phyloP scores from a whole-genome alignment of 2,888 invertebrate species.

The Dolichomitus sp. region DNA sequence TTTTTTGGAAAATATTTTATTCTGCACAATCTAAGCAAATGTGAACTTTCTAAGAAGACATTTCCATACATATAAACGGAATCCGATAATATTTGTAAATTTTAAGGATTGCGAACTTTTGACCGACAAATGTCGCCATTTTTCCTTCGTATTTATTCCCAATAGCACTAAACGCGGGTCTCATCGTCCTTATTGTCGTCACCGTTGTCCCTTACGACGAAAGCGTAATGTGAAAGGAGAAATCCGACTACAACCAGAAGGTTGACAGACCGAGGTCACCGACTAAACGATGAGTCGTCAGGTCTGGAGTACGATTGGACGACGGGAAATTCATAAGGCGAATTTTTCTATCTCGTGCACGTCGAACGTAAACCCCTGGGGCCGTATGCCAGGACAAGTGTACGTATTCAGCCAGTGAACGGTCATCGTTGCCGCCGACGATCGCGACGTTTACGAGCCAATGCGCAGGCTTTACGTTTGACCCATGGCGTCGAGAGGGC shows the following conservation, averaged over 20 bases:
- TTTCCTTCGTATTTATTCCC: background rate
- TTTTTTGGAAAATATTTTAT: no score
- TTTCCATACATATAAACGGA: no score
- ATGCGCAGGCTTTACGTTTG: constrained; percentile 70
- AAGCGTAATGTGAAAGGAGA: constrained; percentile 28
- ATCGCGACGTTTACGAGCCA: constrained; percentile 75
- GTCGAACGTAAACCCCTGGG: constrained; percentile 58
- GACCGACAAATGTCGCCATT: no score
- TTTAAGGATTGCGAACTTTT: no score
- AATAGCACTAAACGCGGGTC: background rate
- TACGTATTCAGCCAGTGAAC: constrained; percentile 58
- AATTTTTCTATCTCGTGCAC: constrained; percentile 47
- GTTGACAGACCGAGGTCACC: constrained; percentile 71
- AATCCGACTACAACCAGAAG: constrained; percentile 56
- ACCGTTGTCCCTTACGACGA: constrained; percentile 8
- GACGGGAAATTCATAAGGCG: constrained; percentile 77
- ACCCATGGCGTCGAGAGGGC: constrained; percentile 70
- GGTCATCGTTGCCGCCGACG: constrained; percentile 53
- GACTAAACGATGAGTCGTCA: constrained; percentile 74
- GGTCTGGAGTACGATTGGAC: constrained; percentile 70
- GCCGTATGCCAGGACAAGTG: constrained; percentile 23
- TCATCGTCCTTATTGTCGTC: background rate
- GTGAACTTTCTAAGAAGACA: no score
- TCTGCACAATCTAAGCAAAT: no score
- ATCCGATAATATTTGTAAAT: no score